A percentile compares a stretch with the other conserved stretches of the same genome.
These are phyloP conservation scores for Pachycephus smyrnensis DNA, from an alignment of 2,888 invertebrate species.

Conservation along the genomic window DNA sequence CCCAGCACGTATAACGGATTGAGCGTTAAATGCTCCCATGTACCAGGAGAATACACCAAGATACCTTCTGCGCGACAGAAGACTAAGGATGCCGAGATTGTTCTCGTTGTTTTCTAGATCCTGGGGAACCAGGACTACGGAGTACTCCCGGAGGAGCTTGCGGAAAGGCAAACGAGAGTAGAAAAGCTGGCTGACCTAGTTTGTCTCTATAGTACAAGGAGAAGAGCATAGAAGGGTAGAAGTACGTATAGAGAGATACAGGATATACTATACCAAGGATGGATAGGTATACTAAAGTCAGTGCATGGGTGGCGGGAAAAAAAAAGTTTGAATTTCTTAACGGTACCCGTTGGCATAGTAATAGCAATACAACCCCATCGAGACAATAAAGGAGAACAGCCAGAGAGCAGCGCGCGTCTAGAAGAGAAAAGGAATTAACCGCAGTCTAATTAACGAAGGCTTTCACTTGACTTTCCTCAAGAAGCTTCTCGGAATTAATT, in stretches of 20 bases:
- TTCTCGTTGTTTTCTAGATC: not conserved
- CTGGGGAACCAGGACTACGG: not conserved
- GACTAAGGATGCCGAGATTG: not conserved
- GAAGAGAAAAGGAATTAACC: conserved; percentile 40
- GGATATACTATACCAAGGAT: not conserved
- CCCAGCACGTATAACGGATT: not conserved
- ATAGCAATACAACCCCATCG: conserved; percentile 34
- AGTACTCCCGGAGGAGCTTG: not conserved
- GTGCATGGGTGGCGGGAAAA: not conserved
- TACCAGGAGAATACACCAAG: not conserved
- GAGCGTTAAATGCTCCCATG: not conserved
- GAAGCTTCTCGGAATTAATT: conserved; percentile 39
- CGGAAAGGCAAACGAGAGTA: not conserved
- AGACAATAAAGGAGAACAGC: conserved; percentile 27
- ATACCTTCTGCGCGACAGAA: not conserved
- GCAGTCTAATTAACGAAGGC: conserved; percentile 42
- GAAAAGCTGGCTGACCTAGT: not conserved
- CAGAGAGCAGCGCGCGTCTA: conserved; percentile 14
- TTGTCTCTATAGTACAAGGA: not conserved
- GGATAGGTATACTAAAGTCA: not conserved
- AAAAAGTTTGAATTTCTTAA: conserved; percentile 31
- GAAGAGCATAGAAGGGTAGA: not conserved
- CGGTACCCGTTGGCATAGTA: conserved; percentile 33
- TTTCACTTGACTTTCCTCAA: conserved; percentile 30
- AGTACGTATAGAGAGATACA: conserved; percentile 12